A percentile compares a stretch with the other conserved stretches of the same genome.
Conservation (phyloP, 2,113 vertebrate species). For the Pelusios castaneus region DNA sequence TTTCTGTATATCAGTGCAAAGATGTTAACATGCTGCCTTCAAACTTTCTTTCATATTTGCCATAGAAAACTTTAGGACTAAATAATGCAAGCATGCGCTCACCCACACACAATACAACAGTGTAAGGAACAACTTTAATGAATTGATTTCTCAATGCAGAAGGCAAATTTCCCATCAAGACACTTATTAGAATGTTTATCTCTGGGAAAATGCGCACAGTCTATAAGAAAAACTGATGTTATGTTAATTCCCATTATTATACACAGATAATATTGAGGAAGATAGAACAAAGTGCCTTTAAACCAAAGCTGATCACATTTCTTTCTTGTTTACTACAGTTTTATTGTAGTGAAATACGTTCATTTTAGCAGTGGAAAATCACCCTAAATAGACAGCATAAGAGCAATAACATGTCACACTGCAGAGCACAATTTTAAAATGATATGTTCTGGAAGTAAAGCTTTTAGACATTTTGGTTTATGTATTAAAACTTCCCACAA, state of each 20-base stretch:
- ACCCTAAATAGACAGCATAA: constrained; percentile 71
- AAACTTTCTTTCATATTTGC: neutral
- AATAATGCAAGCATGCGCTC: neutral
- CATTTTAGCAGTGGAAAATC: constrained; percentile 72
- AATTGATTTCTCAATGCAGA: constrained; percentile 31
- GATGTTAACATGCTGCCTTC: neutral
- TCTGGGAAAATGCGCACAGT: constrained; percentile 17
- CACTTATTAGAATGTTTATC: constrained; percentile 47
- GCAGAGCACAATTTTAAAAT: constrained; percentile 66
- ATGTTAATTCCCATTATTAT: constrained; percentile 77
- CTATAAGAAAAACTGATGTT: constrained; percentile 67
- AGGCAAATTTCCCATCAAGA: constrained; percentile 3
- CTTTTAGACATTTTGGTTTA: constrained; percentile 77
- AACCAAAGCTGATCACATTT: constrained; percentile 69
- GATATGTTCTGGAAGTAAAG: constrained; percentile 62
- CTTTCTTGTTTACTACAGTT: constrained; percentile 73
- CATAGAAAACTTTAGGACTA: neutral
- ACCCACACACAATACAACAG: neutral
- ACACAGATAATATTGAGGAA: constrained; percentile 67
- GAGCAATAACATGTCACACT: constrained; percentile 68
- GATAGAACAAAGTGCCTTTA: constrained; percentile 72
- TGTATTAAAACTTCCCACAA: constrained; percentile 83
- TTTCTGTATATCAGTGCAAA: neutral
- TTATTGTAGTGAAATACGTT: constrained; percentile 83
- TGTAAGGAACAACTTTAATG: neutral